These are phyloP conservation scores for Synergus laeviventris DNA, from an alignment of 2,888 invertebrate genomes.

Conservation along the genomic window DNA sequence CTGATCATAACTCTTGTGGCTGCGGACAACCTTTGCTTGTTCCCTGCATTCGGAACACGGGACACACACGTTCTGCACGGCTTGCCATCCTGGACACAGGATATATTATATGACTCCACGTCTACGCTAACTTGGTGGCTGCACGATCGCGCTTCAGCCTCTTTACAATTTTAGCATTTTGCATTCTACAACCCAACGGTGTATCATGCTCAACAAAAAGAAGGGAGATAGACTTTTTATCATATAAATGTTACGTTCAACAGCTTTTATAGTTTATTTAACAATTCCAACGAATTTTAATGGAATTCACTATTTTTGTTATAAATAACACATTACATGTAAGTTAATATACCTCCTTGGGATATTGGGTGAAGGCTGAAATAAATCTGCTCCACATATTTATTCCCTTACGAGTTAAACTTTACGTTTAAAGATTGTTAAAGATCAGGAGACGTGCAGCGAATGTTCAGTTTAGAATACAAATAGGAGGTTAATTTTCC, in stretches of 20 bases:
- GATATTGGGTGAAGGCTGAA: not conserved
- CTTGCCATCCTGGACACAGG: slow-evolving; percentile 26
- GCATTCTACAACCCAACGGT: not conserved
- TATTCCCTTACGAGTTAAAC: not conserved
- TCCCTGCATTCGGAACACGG: slow-evolving; percentile 69
- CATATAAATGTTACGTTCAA: no score
- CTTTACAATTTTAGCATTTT: slow-evolving; percentile 4
- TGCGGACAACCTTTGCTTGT: slow-evolving; percentile 71
- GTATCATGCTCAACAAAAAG: no score
- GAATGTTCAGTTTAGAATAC: slow-evolving; percentile 4
- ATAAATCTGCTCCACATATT: not conserved
- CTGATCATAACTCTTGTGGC: slow-evolving; percentile 72
- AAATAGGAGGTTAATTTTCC: slow-evolving; percentile 34
- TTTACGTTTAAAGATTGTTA: not conserved
- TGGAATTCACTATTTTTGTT: no score
- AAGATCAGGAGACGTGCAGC: not conserved
- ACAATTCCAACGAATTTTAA: no score
- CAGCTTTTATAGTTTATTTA: no score
- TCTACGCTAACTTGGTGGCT: slow-evolving; percentile 28
- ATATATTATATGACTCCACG: slow-evolving; percentile 15
- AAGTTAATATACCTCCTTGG: not conserved
- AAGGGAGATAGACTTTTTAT: no score
- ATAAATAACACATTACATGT: no score
- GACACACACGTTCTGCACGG: slow-evolving; percentile 63
- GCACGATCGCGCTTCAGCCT: slow-evolving; percentile 16